Evolutionary conservation across 2,797 vertebrate species (phyloP), one percentile per base, ranked within the genome.

Genomic region (Anguilla obscura): DNA sequence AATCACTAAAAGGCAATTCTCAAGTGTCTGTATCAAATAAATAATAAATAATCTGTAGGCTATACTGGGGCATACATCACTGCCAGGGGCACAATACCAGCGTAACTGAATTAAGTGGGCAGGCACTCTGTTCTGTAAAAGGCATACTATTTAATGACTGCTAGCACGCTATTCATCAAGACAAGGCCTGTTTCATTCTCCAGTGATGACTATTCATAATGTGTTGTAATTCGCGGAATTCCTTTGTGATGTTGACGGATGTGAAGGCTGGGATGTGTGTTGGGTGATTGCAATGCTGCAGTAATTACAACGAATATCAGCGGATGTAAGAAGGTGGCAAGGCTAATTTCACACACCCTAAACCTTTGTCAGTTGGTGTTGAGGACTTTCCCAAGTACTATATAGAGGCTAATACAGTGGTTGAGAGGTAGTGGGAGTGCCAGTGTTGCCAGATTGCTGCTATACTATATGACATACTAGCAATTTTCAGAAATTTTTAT

Each of bases 161-260:
- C 27, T 83, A 27, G 79, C 36, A n/a, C 12, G 36, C 80, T 40
- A 50, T 69, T 58, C 63, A 80, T 84, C 40, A 84, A 50, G 27
- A 30, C 14, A 18, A 4, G 16, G 10, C 21, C 33, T 18, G 40
- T n/a, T 8, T 2, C 27, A 60, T 33, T 56, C 56, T 71, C 9
- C 40, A 71, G 48, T 87, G 63, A 84, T 24, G 79, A 56, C 54
- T 63, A n/a, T 21, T 52, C 36, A 54, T 82, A 82, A 82, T 82
- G 79, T 33, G 58, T 30, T 56, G 60, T 21, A 84, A 71, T 87
- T n/a, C 21, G 56, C 60, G 30, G 80, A 45, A 60, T 40, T 60
- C 14, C 30, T 71, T 33, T 4, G 69, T 50, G 12, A 14, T n/a
- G 33, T 33, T 87, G 79, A 66, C 48, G 10, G 58, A 84, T 83